These are phyloP conservation scores for Jordanella pulchra DNA, from an alignment of 2,797 vertebrate species.

Conservation along the genomic window DNA sequence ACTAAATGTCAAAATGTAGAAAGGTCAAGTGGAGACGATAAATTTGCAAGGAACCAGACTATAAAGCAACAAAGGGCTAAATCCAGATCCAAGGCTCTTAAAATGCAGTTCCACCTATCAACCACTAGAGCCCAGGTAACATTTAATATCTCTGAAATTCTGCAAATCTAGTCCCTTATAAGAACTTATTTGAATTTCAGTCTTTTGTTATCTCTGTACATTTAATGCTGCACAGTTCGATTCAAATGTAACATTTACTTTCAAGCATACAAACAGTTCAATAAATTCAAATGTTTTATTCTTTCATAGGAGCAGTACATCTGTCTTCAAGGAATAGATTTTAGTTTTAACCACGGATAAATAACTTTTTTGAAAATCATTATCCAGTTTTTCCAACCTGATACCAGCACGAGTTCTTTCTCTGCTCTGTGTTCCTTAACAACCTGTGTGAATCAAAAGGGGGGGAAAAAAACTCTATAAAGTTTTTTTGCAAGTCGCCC, in stretches of 20 bases:
- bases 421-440: conserved; percentile 23
- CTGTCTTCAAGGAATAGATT: background rate
- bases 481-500: conserved; percentile 43
- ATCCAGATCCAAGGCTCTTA: background rate
- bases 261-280: background rate
- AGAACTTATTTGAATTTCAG: background rate
- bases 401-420: conserved; percentile 21
- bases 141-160: background rate
- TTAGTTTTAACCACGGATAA: background rate
- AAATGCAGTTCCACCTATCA: conserved; percentile 11
- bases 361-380: conserved; percentile 18
- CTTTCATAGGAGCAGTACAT: background rate
- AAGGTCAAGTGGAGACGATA: background rate
- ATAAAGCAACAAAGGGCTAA: background rate
- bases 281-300: conserved; percentile 1
- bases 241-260: background rate
- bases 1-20: background rate
- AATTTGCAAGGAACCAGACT: background rate
- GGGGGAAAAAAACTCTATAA: conserved; percentile 21
- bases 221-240: background rate
- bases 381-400: conserved; percentile 11
- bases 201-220: background rate
- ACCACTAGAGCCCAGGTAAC: conserved; percentile 28
- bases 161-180: background rate
- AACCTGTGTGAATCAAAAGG: conserved; percentile 32